These are phyloP conservation scores for Lampris incognitus DNA, from an alignment of 2,113 vertebrate genomes.

Conservation along the genomic window DNA sequence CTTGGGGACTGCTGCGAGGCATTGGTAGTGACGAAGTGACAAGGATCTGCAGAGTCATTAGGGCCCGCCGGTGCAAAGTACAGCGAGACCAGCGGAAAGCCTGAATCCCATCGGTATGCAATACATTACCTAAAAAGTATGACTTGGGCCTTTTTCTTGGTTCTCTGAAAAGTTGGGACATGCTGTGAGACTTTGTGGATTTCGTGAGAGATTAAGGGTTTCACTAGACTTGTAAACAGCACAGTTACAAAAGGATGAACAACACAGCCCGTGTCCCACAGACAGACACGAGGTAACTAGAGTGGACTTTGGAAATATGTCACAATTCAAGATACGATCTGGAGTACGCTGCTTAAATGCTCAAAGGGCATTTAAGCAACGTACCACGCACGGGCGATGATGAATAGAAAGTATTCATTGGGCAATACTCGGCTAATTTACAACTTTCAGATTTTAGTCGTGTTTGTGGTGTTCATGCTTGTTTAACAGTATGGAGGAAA, in stretches of 20 bases:
- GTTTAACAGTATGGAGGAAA: too few species aligned
- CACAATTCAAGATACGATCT: constrained; percentile 12
- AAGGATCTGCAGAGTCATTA: too few species aligned
- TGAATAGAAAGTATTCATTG: not conserved
- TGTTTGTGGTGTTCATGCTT: too few species aligned
- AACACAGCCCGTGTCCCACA: not conserved
- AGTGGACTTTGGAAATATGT: constrained; percentile 66
- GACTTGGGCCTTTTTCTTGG: not conserved
- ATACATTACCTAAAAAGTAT: not conserved
- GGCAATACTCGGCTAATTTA: too few species aligned
- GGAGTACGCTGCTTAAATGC: constrained; percentile 35
- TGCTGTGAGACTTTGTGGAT: too few species aligned
- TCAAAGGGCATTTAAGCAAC: constrained; percentile 32
- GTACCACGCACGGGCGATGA: not conserved
- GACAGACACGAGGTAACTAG: not conserved
- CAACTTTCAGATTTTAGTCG: too few species aligned
- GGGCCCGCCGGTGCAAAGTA: too few species aligned
- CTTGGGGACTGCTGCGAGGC: too few species aligned
- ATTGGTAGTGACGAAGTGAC: too few species aligned
- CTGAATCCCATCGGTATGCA: not conserved
- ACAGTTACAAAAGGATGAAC: constrained; percentile 49
- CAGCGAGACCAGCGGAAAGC: not conserved
- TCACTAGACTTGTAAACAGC: not conserved
- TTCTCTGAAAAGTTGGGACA: not conserved
- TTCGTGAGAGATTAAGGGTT: not conserved